phyloP scores from a whole-genome alignment of 23 tunicate genomes.

The Corella eumyota region DNA sequence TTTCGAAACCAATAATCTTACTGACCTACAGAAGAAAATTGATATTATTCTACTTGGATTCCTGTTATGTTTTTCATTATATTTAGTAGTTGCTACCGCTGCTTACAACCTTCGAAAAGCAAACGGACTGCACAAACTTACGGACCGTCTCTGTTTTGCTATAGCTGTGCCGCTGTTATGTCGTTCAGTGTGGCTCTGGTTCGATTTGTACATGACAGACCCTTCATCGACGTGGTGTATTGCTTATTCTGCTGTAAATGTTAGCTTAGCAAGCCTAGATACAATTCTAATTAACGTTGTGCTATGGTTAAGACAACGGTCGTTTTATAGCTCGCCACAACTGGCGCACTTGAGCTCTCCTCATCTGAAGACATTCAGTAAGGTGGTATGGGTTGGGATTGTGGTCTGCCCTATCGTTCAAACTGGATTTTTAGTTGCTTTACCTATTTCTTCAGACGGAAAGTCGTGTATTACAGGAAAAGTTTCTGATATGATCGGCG shows the following conservation, averaged over 20 bases:
- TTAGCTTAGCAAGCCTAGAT: neutral
- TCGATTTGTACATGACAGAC: neutral
- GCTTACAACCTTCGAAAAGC: neutral
- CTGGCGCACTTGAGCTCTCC: constrained; percentile 7
- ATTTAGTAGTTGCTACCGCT: neutral
- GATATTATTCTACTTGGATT: too few species aligned
- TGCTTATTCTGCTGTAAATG: neutral
- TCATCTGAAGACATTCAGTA: neutral
- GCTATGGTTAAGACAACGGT: neutral
- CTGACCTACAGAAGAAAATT: neutral
- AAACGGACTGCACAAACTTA: neutral
- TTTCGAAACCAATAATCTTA: neutral
- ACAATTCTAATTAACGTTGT: neutral
- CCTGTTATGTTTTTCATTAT: neutral
- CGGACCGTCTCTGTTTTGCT: neutral
- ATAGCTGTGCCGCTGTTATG: neutral
- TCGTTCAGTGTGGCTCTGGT: neutral
- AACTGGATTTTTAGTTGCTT: neutral
- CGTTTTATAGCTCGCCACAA: constrained; percentile 3
- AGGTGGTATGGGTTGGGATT: neutral
- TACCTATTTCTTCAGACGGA: neutral
- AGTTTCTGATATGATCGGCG: neutral
- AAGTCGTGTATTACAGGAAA: neutral
- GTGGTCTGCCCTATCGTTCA: neutral
- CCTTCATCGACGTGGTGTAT: neutral